A percentile compares a stretch with the other conserved stretches of the same genome.
These are phyloP conservation scores for Tamandua tetradactyla DNA, from an alignment of 2,797 vertebrate genomes.

Conservation along the genomic window DNA sequence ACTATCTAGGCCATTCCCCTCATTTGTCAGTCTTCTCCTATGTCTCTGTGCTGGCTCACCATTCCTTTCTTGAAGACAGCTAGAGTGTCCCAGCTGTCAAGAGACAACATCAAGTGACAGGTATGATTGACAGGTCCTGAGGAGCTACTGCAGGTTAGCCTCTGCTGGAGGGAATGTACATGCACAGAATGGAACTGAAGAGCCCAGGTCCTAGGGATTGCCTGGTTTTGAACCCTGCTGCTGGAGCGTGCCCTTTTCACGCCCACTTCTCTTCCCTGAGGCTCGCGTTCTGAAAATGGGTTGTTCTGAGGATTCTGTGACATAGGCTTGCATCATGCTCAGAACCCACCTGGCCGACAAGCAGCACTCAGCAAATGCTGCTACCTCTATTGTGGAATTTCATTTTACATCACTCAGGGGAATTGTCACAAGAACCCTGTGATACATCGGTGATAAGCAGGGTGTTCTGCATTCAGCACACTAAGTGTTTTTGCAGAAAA, in stretches of 20 bases:
- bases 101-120: neutral
- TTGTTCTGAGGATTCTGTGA: neutral
- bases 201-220: neutral
- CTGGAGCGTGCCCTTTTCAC: rapidly evolving
- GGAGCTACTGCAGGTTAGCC: neutral
- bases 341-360: too few species aligned
- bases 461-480: too few species aligned
- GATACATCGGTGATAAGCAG: too few species aligned
- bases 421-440: neutral
- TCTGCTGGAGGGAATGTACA: neutral
- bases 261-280: neutral
- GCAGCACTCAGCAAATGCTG: neutral
- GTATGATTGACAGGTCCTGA: too few species aligned
- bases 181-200: neutral
- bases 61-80: neutral
- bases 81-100: neutral
- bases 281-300: neutral
- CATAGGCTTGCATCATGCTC: neutral
- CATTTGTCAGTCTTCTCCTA: neutral
- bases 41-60: neutral
- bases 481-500: neutral
- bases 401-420: neutral
- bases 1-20: neutral
- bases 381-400: neutral
- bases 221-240: neutral